Conservation (phyloP, 2,113 vertebrate genomes). For the Numenius arquata region DNA sequence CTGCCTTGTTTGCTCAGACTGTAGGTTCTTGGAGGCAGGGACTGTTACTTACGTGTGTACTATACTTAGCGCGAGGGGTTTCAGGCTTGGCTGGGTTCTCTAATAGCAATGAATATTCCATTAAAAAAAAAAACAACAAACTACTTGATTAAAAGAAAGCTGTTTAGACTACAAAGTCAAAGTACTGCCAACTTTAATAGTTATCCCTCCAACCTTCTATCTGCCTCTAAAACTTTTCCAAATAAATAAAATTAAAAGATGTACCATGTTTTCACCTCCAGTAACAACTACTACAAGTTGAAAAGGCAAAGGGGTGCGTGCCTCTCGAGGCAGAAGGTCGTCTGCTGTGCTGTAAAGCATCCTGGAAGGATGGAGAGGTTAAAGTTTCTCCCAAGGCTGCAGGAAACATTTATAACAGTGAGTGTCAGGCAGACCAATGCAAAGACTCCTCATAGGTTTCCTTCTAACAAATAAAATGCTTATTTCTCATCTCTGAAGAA, state of each 20-base stretch:
- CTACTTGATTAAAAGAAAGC: neutral
- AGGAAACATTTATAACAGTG: neutral
- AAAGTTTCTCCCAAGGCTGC: neutral
- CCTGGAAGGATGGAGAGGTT: neutral
- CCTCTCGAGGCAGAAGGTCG: neutral
- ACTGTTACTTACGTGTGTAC: neutral
- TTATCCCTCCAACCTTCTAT: neutral
- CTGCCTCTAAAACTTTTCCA: neutral
- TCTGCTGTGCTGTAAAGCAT: neutral
- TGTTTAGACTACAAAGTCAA: neutral
- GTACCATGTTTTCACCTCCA: neutral
- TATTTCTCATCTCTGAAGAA: neutral
- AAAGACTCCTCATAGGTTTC: neutral
- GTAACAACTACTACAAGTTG: neutral
- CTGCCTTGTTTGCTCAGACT: neutral
- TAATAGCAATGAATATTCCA: neutral
- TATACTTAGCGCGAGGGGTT: neutral
- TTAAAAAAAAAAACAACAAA: neutral
- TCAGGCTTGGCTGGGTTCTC: neutral
- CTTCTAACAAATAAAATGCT: neutral
- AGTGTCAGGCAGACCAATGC: neutral
- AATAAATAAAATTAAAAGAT: neutral
- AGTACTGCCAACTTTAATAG: neutral
- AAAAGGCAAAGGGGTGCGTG: neutral
- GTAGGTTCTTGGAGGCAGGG: neutral